phyloP scores from a whole-genome alignment of 1,140 invertebrate genomes.

The Leptinotarsa texana region DNA sequence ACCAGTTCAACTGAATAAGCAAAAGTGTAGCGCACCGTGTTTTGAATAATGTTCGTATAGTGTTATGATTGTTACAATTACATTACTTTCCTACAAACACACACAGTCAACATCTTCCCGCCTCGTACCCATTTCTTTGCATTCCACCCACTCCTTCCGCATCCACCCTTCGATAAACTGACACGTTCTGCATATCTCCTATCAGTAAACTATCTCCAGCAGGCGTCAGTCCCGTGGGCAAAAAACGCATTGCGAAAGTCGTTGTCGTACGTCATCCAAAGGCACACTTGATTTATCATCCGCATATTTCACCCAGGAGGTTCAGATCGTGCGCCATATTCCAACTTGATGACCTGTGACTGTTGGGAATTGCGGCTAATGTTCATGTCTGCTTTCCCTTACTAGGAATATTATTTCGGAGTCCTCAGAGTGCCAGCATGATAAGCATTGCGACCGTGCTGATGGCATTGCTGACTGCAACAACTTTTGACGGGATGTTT shows the following conservation, averaged over 20 bases:
- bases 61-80: no score
- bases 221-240: slow-evolving; percentile 11
- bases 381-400: slow-evolving; percentile 20
- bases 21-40: no score
- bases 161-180: not conserved
- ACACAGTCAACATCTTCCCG: no score
- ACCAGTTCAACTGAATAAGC: no score
- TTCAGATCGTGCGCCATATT: slow-evolving; percentile 39
- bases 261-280: slow-evolving; percentile 42
- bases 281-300: slow-evolving; percentile 44
- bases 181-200: not conserved
- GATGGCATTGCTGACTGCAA: not conserved
- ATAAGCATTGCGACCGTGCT: not conserved
- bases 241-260: slow-evolving; percentile 36
- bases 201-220: not conserved
- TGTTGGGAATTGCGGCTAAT: slow-evolving; percentile 15
- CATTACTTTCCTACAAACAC: no score
- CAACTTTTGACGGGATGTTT: not conserved
- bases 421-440: not conserved
- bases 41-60: no score
- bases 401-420: slow-evolving; percentile 10
- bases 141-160: not conserved
- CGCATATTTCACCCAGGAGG: slow-evolving; percentile 41
- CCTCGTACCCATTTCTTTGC: no score
- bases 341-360: slow-evolving; percentile 17